phyloP scores from a whole-genome alignment of 2,888 invertebrate species.

The Chrysolina oricalcia region DNA sequence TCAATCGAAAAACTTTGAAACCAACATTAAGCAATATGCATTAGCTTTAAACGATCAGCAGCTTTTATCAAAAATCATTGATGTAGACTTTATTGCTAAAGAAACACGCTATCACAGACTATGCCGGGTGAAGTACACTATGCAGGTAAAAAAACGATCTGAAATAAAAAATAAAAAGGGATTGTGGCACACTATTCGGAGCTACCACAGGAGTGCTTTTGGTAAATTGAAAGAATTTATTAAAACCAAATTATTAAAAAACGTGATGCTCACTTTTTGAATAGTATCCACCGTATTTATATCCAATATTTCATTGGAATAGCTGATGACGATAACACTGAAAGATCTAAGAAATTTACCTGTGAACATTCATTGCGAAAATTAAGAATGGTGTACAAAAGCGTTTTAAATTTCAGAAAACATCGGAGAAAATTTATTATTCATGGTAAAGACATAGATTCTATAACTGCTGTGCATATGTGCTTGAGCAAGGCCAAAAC shows the following conservation, averaged over 20 bases:
- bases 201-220: slow-evolving; percentile 7
- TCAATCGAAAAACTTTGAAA: slow-evolving; percentile 27
- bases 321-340: neutral
- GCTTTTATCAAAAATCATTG: slow-evolving; percentile 26
- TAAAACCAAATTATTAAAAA: slow-evolving; percentile 25
- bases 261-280: slow-evolving; percentile 23
- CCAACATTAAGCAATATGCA: slow-evolving; percentile 28
- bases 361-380: slow-evolving; percentile 20
- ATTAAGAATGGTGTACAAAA: slow-evolving; percentile 22
- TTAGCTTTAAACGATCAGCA: slow-evolving; percentile 13
- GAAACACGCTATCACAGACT: slow-evolving; percentile 27
- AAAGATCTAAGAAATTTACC: slow-evolving; percentile 16
- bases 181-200: slow-evolving; percentile 20
- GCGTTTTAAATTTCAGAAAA: slow-evolving; percentile 14
- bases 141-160: slow-evolving; percentile 19
- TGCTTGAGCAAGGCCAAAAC: slow-evolving; percentile 19
- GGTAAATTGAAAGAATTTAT: slow-evolving; percentile 22
- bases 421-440: slow-evolving; percentile 23
- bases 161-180: slow-evolving; percentile 24
- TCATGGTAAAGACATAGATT: slow-evolving; percentile 23
- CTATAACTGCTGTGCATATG: slow-evolving; percentile 20
- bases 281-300: slow-evolving; percentile 26
- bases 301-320: slow-evolving; percentile 26
- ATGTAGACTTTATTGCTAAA: slow-evolving; percentile 32
- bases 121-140: slow-evolving; percentile 23